Evolutionary conservation across 2,888 invertebrate genomes (phyloP), one percentile per base, ranked within the genome.

Genomic region (Drosophila sordidapex): DNA sequence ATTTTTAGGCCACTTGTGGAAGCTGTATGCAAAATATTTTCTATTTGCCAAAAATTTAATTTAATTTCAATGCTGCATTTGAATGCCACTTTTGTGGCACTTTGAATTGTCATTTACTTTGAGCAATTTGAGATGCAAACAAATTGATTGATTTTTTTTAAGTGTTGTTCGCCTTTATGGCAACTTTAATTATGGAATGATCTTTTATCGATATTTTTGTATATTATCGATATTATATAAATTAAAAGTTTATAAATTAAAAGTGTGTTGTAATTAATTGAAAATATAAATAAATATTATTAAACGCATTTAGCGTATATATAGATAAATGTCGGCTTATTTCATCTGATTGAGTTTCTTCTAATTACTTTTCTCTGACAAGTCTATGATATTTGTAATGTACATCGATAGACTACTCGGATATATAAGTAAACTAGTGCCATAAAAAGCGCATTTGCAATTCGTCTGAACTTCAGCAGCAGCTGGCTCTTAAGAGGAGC

Each of bases 11-110:
- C 57, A 36, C 48, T 54, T 68, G 7, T 52, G 29, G 52, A 65
- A 31, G 10, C 25, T 38, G 13, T 35, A 15, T 51, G 25, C 35
- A 62, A 53, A 43, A 51, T 75, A 57, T 58, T 78, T 64, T 29
- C 6, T 21, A 21, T 33, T 27, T 56, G 58, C 33, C 33, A 65
- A 65, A 74, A 76, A 57, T 74, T 54, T 33, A 51, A 64, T 72
- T 67, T 54, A 80, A 70, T 72, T 74, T 65, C 64, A 69, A 71
- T 53, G 63, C 48, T 27, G 72, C 62, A 69, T 67, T 74, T 74
- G 15, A 71, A 71, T 74, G 61, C 59, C 49, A 40, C 33, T 63
- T 66, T 56, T 46, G 27, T 29, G 29, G 27, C 53, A 61, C 53
- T 73, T 69, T 57, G 25, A 36, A 53, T 49, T 43, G 31, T 21